Percentiles rank a stretch among this genome's conserved stretches.
These are phyloP conservation scores for Seladonia tumulorum DNA, from an alignment of 2,888 invertebrate species.

Conservation along the genomic window DNA sequence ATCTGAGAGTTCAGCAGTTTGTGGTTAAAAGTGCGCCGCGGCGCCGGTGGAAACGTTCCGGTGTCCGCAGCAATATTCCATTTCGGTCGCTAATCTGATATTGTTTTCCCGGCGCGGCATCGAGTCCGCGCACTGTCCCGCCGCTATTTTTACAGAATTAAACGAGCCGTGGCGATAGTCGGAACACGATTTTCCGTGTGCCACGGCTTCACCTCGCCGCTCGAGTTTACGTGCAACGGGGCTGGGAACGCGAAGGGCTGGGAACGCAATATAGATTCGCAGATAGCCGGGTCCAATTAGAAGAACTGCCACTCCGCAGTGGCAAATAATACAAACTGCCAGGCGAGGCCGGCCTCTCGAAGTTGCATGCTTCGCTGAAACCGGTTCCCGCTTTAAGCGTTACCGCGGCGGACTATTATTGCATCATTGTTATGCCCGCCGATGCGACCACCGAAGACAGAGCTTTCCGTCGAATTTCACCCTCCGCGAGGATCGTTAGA, in stretches of 20 bases:
- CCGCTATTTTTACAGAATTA: slow-evolving; percentile 70
- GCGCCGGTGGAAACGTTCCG: slow-evolving; percentile 21
- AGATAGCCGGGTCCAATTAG: slow-evolving; percentile 78
- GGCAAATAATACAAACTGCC: slow-evolving; percentile 68
- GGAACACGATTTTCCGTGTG: slow-evolving; percentile 60
- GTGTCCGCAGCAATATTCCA: slow-evolving; percentile 57
- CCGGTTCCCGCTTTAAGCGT: slow-evolving; percentile 60
- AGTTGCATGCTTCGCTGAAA: slow-evolving; percentile 58
- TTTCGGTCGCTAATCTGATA: slow-evolving; percentile 68
- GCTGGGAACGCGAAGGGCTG: slow-evolving; percentile 51
- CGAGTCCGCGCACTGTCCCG: slow-evolving; percentile 30
- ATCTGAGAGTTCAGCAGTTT: background rate
- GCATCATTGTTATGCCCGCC: slow-evolving; percentile 65
- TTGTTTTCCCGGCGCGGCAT: slow-evolving; percentile 59
- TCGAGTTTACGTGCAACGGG: slow-evolving; percentile 28
- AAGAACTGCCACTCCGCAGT: slow-evolving; percentile 73
- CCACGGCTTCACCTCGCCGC: slow-evolving; percentile 38
- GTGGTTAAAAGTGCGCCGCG: slow-evolving; percentile 3
- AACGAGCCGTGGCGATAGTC: slow-evolving; percentile 66
- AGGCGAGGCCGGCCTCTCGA: slow-evolving; percentile 51
- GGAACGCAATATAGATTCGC: slow-evolving; percentile 76
- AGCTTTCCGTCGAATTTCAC: slow-evolving; percentile 46
- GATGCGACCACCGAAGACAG: slow-evolving; percentile 20
- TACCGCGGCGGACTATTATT: slow-evolving; percentile 53
- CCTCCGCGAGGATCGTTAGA: slow-evolving; percentile 37